Evolutionary conservation across 2,113 vertebrate genomes (phyloP).

Genomic region (Myrmophylax atrothorax): DNA sequence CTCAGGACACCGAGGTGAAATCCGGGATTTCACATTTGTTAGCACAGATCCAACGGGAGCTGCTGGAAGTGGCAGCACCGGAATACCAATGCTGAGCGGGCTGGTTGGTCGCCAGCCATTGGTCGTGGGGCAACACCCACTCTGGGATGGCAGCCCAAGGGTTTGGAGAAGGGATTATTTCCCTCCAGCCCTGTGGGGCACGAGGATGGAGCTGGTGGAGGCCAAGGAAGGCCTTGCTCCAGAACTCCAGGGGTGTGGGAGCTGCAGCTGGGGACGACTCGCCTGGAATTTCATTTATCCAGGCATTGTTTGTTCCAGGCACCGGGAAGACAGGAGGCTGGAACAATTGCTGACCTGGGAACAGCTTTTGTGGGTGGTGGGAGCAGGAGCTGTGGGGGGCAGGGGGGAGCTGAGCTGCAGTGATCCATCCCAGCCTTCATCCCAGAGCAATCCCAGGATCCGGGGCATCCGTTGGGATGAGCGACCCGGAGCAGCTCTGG

Average conservation of each 20-base stretch:
- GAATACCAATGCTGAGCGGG: background rate
- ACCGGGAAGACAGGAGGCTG: background rate
- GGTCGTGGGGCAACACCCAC: background rate
- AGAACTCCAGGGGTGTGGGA: background rate
- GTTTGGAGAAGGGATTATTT: background rate
- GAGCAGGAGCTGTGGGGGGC: background rate
- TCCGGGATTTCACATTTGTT: background rate
- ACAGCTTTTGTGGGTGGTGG: background rate
- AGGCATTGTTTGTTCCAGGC: background rate
- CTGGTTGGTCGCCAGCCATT: background rate
- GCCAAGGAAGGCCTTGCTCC: background rate
- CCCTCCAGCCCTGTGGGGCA: background rate
- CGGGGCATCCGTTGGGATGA: rapidly evolving
- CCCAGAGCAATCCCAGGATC: background rate
- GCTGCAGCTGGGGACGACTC: background rate
- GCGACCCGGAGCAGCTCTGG: rapidly evolving
- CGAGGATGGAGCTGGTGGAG: background rate
- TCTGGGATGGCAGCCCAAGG: background rate
- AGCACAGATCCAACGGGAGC: background rate
- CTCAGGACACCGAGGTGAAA: background rate
- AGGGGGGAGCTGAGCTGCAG: background rate
- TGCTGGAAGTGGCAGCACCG: background rate
- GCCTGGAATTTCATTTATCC: background rate
- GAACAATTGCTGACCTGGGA: background rate
- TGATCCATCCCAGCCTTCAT: background rate